phyloP scores from a whole-genome alignment of 2,888 invertebrate species.

The Drosophila mercatorum region DNA sequence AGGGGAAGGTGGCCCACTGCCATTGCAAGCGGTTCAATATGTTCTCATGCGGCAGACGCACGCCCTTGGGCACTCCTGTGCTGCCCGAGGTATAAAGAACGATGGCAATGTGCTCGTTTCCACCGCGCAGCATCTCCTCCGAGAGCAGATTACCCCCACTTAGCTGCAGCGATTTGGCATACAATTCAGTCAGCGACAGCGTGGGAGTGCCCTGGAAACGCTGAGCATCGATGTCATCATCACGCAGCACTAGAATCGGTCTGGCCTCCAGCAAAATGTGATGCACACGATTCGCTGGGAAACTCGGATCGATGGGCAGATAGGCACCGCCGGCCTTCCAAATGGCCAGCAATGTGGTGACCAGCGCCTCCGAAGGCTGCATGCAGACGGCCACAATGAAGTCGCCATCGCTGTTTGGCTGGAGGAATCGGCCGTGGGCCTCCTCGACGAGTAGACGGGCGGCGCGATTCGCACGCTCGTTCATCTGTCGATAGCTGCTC shows the following conservation, averaged over 20 bases:
- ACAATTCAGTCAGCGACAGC: slow-evolving; percentile 74
- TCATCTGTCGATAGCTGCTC: slow-evolving; percentile 84
- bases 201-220: slow-evolving; percentile 75
- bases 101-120: slow-evolving; percentile 77
- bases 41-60: slow-evolving; percentile 91
- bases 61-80: slow-evolving; percentile 95
- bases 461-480: slow-evolving; percentile 85
- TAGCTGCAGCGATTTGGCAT: slow-evolving; percentile 73
- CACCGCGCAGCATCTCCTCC: slow-evolving; percentile 83
- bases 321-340: slow-evolving; percentile 94
- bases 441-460: slow-evolving; percentile 83
- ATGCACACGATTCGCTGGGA: slow-evolving; percentile 89
- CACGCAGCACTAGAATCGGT: slow-evolving; percentile 88
- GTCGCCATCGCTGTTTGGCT: slow-evolving; percentile 88
- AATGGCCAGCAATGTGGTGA: slow-evolving; percentile 89
- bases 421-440: slow-evolving; percentile 71
- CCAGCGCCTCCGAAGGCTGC: slow-evolving; percentile 89
- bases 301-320: slow-evolving; percentile 91
- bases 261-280: slow-evolving; percentile 91
- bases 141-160: slow-evolving; percentile 76
- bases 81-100: slow-evolving; percentile 89
- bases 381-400: slow-evolving; percentile 91
- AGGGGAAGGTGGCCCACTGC: slow-evolving; percentile 94
- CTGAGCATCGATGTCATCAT: slow-evolving; percentile 84
- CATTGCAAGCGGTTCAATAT: slow-evolving; percentile 93